Evolutionary conservation across 2,113 vertebrate species (phyloP).

Genomic region (Hippotragus niger): DNA sequence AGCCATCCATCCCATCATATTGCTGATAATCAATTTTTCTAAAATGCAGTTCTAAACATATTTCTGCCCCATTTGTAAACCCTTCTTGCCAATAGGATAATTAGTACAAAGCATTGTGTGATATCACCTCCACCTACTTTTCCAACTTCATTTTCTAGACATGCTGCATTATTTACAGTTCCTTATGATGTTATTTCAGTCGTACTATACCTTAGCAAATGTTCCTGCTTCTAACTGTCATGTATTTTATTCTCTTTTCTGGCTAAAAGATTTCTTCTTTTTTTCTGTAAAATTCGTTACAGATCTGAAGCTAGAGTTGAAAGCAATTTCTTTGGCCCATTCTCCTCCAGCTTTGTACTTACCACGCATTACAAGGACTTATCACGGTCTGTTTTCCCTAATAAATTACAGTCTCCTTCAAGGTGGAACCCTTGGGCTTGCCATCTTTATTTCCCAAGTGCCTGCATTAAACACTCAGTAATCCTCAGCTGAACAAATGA

Average conservation of each 20-base stretch:
- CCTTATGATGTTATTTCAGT: background rate
- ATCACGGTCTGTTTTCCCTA: background rate
- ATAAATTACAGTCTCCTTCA: background rate
- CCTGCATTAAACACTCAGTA: background rate
- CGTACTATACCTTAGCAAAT: background rate
- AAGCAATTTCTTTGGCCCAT: background rate
- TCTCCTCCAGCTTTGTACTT: background rate
- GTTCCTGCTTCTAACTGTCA: background rate
- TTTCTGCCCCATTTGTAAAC: background rate
- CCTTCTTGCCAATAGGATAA: background rate
- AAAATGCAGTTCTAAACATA: conserved; percentile 35
- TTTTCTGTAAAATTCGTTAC: background rate
- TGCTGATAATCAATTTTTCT: background rate
- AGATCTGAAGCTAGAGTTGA: background rate
- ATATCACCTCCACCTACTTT: background rate
- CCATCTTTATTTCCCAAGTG: background rate
- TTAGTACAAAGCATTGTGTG: background rate
- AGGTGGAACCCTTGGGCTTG: background rate
- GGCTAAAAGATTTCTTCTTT: background rate
- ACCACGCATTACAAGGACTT: background rate
- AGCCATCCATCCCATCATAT: background rate
- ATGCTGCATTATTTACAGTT: background rate
- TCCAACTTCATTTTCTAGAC: background rate
- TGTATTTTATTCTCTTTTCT: conserved; percentile 21
- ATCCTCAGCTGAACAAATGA: background rate